Evolutionary conservation across 1,140 invertebrate genomes (phyloP).

Genomic region (Chrysoperla carnea): DNA sequence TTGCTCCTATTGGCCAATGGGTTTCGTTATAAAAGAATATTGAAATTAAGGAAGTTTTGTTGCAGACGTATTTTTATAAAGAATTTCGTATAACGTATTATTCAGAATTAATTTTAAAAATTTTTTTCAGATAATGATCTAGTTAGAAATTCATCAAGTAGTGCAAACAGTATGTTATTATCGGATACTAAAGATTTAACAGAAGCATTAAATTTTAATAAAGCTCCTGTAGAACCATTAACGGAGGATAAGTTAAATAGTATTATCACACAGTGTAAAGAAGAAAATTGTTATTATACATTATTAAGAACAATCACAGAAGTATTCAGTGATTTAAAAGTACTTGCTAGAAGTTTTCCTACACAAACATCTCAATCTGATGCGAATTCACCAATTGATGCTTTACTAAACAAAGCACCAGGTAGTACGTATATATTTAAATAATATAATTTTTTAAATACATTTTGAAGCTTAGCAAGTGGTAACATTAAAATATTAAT

Average conservation of each 20-base stretch:
- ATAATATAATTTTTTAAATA: too few relatives aligned
- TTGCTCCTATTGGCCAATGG: too few relatives aligned
- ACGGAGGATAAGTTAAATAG: conserved; percentile 44
- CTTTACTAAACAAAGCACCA: conserved; percentile 29
- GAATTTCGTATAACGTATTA: too few relatives aligned
- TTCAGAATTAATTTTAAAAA: too few relatives aligned
- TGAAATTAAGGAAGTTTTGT: too few relatives aligned
- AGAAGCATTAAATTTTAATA: neutral
- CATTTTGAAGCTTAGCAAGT: too few relatives aligned
- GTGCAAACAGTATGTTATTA: neutral
- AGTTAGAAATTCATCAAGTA: neutral
- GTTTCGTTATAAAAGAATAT: too few relatives aligned
- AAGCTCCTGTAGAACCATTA: conserved; percentile 18
- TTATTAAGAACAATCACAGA: conserved; percentile 49
- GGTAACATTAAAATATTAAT: too few relatives aligned
- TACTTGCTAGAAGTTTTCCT: conserved; percentile 49
- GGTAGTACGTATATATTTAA: conserved; percentile 4
- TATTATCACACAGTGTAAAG: conserved; percentile 45
- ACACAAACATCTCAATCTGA: conserved; percentile 19
- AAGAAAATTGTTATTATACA: conserved; percentile 37
- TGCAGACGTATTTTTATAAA: too few relatives aligned
- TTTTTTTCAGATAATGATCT: neutral
- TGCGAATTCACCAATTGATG: conserved; percentile 24
- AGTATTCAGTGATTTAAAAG: conserved; percentile 53
- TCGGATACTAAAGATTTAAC: neutral